Evolutionary conservation across 1,140 invertebrate species (phyloP).

Genomic region (Delia radicum): DNA sequence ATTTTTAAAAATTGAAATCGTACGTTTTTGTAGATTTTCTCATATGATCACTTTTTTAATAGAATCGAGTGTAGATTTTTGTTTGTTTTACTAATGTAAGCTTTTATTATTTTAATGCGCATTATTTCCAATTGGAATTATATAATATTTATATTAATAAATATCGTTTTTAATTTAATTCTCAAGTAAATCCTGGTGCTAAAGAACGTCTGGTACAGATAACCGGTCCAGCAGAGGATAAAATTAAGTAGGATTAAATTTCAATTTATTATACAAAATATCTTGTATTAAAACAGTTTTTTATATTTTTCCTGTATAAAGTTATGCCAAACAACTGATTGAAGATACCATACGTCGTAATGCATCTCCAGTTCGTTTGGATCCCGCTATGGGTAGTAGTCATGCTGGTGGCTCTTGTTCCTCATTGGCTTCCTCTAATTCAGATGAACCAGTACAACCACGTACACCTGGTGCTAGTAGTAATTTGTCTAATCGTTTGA

Average conservation of each 20-base stretch:
- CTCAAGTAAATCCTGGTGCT: conserved; percentile 80
- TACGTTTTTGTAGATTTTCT: too few relatives aligned
- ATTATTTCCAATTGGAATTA: too few relatives aligned
- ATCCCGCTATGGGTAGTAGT: conserved; percentile 59
- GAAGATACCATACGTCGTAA: conserved; percentile 90
- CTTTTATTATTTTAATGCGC: too few relatives aligned
- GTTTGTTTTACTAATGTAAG: too few relatives aligned
- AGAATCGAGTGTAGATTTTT: too few relatives aligned
- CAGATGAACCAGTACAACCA: conserved; percentile 65
- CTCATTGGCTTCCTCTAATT: conserved; percentile 73
- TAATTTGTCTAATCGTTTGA: conserved; percentile 51
- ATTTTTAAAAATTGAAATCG: too few relatives aligned
- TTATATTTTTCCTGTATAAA: conserved; percentile 50
- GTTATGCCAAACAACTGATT: conserved; percentile 86
- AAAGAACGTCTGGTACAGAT: conserved; percentile 92
- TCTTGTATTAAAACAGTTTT: not conserved
- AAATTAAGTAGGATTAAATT: conserved; percentile 74
- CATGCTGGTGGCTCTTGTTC: conserved; percentile 60
- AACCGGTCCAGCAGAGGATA: conserved; percentile 86
- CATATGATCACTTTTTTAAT: too few relatives aligned
- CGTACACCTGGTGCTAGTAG: conserved; percentile 39
- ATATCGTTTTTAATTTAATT: not conserved
- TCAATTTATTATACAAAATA: not conserved
- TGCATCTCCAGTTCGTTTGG: conserved; percentile 80
- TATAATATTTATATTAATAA: too few relatives aligned